Evolutionary conservation across 2,888 invertebrate species (phyloP), one percentile per base, ranked within the genome.

Genomic region (Zygothrica quintamaculata): DNA sequence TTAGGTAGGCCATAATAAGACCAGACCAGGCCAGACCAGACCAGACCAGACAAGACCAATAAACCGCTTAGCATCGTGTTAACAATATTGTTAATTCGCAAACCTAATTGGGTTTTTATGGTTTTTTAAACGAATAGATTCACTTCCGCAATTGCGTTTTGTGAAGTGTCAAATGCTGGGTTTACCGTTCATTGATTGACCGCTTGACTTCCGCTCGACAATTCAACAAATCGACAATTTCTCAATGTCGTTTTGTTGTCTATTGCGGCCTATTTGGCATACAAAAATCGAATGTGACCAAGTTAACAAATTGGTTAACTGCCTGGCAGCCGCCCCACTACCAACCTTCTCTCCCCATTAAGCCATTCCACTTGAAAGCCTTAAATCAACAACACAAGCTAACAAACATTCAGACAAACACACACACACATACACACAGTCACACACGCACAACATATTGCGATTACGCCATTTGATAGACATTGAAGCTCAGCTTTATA

Each of bases 241-340:
- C 59, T 68, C 79, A 77, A 79, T 77, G 77, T 58, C 77, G 73
- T 18, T 8, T 37, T 31, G 31, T 13, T 12, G 39, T 73, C 47
- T 73, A 42, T 66, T 2, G 18, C 18, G 66, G 65, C 52, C 74
- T 74, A 71, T 64, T 53, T 61, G 65, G 53, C 60, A 47, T 48
- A 59, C 73, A 73, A 79, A 73, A 79, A 82, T 82, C 65, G 31
- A 79, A 82, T 48, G 73, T 79, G 73, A 66, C 42, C 81, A 52
- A 75, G 56, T 84, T 78, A 84, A 81, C 51, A 64, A 78, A 78
- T 80, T 80, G 75, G 73, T 74, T 81, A 73, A 73, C 69, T 52
- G 7, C 42, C 37, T n/a, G n/a, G n/a, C n/a, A n/a, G 25, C 44
- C 31, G 15, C 25, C 11, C 13, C 18, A n/a, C 50, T n/a, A 42